Conservation (phyloP, 2,888 invertebrate genomes). For the Crocallis elinguaria region DNA sequence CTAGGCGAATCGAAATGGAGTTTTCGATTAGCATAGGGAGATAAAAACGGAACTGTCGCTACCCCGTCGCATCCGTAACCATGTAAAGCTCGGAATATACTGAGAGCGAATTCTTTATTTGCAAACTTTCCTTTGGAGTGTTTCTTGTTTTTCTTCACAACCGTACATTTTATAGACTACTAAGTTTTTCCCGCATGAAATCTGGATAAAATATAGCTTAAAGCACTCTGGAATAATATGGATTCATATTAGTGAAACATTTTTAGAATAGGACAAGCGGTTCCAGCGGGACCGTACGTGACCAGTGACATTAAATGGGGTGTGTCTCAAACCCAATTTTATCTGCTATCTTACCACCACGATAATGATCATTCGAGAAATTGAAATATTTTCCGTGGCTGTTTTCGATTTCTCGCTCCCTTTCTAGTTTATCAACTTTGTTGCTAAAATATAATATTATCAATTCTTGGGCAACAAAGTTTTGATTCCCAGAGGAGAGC, state of each 20-base stretch:
- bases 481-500: background rate
- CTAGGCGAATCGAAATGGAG: constrained; percentile 12
- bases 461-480: constrained; percentile 2
- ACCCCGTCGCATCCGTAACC: constrained; percentile 12
- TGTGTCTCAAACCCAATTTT: constrained; percentile 3
- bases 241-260: too few relatives aligned
- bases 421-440: background rate
- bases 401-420: constrained; percentile 1
- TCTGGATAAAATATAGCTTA: too few relatives aligned
- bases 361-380: constrained; percentile 10
- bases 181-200: too few relatives aligned
- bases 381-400: constrained; percentile 8
- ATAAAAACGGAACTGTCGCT: constrained; percentile 21
- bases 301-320: background rate
- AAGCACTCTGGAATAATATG: too few relatives aligned
- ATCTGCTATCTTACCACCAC: constrained; percentile 5
- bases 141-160: too few relatives aligned
- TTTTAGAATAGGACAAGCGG: too few relatives aligned
- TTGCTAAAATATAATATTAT: constrained; percentile 3
- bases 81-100: constrained; percentile 2
- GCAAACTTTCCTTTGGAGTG: background rate
- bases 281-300: too few relatives aligned
- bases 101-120: background rate
- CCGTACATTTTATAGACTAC: too few relatives aligned
- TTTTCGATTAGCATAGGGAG: constrained; percentile 25